Conservation (phyloP, 2,797 vertebrate genomes). For the Rousettus madagascariensis region DNA sequence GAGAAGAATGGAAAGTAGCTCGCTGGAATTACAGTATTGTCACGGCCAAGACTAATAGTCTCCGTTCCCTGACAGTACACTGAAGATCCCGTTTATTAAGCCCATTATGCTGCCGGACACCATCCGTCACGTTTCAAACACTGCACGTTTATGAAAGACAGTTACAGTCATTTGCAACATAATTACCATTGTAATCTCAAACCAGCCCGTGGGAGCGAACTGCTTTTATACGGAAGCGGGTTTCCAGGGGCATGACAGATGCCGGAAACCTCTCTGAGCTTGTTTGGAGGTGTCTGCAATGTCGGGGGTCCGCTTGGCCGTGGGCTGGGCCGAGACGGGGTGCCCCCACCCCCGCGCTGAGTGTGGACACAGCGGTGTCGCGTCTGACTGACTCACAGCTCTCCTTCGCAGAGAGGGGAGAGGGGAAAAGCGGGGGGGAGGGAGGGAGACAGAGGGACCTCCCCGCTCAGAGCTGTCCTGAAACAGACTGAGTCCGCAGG, state of each 20-base stretch:
- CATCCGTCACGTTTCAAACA: slow-evolving; percentile 17
- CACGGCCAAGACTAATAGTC: neutral
- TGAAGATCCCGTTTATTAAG: neutral
- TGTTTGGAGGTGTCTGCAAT: neutral
- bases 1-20: neutral
- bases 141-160: slow-evolving; percentile 35
- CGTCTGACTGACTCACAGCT: neutral
- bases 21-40: neutral
- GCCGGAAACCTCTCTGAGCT: neutral
- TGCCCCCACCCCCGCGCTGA: no score
- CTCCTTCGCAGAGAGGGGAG: rapidly evolving
- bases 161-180: slow-evolving; percentile 68
- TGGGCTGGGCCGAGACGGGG: no score
- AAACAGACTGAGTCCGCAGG: no score
- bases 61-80: neutral
- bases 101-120: neutral
- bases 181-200: slow-evolving; percentile 72
- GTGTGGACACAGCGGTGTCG: no score
- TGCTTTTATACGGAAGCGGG: slow-evolving; percentile 49
- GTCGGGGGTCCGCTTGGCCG: neutral
- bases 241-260: neutral
- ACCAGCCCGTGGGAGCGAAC: neutral
- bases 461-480: neutral
- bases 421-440: rapidly evolving
- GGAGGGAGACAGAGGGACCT: rapidly evolving